phyloP scores from a whole-genome alignment of 2,888 invertebrate species.

The Agrotis puta region DNA sequence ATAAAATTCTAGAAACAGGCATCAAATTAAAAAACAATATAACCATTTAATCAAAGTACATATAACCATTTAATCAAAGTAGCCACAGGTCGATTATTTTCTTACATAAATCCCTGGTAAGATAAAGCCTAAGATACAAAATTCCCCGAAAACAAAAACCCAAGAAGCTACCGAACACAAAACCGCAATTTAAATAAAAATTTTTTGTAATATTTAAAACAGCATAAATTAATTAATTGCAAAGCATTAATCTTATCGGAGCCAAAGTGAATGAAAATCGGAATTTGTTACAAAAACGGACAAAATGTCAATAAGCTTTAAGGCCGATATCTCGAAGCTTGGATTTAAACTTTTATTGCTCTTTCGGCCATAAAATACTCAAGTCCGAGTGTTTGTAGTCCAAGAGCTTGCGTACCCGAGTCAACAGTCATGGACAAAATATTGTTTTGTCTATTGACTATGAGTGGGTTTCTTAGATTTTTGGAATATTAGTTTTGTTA shows the following conservation, averaged over 20 bases:
- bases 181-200: conserved; percentile 48
- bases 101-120: neutral
- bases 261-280: conserved; percentile 56
- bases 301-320: conserved; percentile 78
- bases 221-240: conserved; percentile 69
- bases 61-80: neutral
- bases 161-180: conserved; percentile 21
- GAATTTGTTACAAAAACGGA: conserved; percentile 68
- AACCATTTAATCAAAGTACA: neutral
- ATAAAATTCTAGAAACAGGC: too few relatives aligned
- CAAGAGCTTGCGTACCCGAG: conserved; percentile 60
- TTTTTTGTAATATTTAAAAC: conserved; percentile 53
- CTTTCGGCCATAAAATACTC: conserved; percentile 76
- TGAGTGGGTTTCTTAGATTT: conserved; percentile 24
- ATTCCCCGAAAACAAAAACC: neutral
- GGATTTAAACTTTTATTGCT: conserved; percentile 78
- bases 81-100: too few relatives aligned
- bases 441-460: conserved; percentile 11
- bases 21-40: too few relatives aligned
- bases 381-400: conserved; percentile 70
- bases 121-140: neutral
- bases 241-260: conserved; percentile 69
- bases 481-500: conserved; percentile 31
- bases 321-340: conserved; percentile 77
- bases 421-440: conserved; percentile 16